Evolutionary conservation across 2,888 invertebrate genomes (phyloP).

Genomic region (Chloromyia formosa): DNA sequence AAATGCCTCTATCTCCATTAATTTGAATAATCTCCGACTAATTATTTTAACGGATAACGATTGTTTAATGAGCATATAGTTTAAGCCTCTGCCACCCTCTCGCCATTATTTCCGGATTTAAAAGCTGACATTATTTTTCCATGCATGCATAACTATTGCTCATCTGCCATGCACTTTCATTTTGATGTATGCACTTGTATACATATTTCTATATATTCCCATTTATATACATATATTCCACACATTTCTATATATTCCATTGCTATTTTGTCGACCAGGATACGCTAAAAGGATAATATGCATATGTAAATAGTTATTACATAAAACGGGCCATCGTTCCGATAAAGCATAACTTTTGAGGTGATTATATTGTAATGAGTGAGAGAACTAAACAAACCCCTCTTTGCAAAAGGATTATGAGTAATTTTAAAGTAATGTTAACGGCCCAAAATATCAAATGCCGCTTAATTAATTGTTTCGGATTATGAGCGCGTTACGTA

Average conservation of each 20-base stretch:
- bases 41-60: slow-evolving; percentile 24
- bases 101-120: slow-evolving; percentile 7
- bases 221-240: too few species aligned
- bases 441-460: background rate
- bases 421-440: background rate
- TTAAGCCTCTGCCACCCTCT: background rate
- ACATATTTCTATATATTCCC: too few species aligned
- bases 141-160: background rate
- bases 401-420: slow-evolving; percentile 5
- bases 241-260: too few species aligned
- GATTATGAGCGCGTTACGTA: background rate
- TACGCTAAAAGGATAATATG: background rate
- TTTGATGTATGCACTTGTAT: too few species aligned
- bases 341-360: background rate
- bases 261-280: background rate
- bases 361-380: background rate
- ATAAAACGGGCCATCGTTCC: background rate
- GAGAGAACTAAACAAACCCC: slow-evolving; percentile 1
- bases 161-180: background rate
- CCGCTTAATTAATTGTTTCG: background rate
- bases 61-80: background rate
- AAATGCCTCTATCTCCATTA: background rate
- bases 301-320: slow-evolving; percentile 1
- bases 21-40: slow-evolving; percentile 34
- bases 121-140: background rate